Evolutionary conservation across 1,140 invertebrate species (phyloP), one percentile per base, ranked within the genome.

Genomic region (Ips nitidus): DNA sequence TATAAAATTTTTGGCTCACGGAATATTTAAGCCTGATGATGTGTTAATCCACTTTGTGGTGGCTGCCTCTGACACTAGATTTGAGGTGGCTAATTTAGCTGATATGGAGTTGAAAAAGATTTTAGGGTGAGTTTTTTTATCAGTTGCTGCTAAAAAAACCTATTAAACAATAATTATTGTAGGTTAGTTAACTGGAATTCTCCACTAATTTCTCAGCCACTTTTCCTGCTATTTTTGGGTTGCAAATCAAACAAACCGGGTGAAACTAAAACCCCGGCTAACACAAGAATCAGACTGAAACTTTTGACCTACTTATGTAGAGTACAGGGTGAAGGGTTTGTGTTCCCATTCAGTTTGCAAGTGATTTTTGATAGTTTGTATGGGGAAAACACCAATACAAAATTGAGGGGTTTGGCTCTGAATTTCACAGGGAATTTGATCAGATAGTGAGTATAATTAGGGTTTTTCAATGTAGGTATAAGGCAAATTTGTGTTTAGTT

Each of bases 341-440:
- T 90, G 75, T 91, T 94, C 76, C 91, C 91, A 40, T 86, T 88
- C 64, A 90, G 90, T 75, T 89, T 95, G 59, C 91, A 93, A 83
- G 88, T 93, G 80, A 88, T 95, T 68, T 96, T 95, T 83, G 92
- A 95, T 74, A 91, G 92, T 47, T 81, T 97, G 4, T 95, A 92
- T 83, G 93, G 93, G 57, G 86, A 83, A 6, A 91, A 93, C 76
- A 92, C 93, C 1, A 94, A 94, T 82, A 83, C 88, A 1, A 90
- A 93, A 73, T 85, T 96, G 52, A 93, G 94, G 74, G 86, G 86
- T 38, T 82, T 92, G 76, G 90, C 93, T 40, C 82, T 97, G 1
- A 90, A 92, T 79, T 94, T 94, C 83, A 86, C 92, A 52, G 84
- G 90, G 61, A 90, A 93, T 75, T 87, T 96, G 37, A 89, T 94